phyloP scores from a whole-genome alignment of 1,140 invertebrate genomes.

The Melitaea cinxia region DNA sequence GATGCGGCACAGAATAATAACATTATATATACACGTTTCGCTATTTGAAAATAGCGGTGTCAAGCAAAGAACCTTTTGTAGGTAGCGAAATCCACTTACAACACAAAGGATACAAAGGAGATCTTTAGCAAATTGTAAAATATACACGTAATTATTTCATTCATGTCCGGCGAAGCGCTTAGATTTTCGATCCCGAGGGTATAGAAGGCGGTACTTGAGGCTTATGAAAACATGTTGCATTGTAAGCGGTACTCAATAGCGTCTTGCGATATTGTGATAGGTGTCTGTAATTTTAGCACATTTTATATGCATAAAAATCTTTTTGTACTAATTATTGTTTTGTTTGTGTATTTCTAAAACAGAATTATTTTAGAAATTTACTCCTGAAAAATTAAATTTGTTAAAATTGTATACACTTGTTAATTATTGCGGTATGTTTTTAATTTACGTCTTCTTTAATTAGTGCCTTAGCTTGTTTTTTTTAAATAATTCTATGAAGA shows the following conservation, averaged over 20 bases:
- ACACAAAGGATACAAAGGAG: conserved; percentile 68
- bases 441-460: no score
- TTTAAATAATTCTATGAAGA: no score
- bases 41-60: conserved; percentile 57
- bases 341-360: background rate
- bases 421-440: no score
- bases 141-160: conserved; percentile 79
- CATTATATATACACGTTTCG: conserved; percentile 68
- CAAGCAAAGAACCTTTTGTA: conserved; percentile 63
- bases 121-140: conserved; percentile 80
- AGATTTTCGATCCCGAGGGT: conserved; percentile 53
- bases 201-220: conserved; percentile 68
- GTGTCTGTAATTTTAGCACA: conserved; percentile 41
- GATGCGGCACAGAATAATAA: conserved; percentile 76
- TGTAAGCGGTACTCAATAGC: conserved; percentile 44
- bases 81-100: conserved; percentile 75
- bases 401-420: no score
- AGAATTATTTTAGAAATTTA: no score
- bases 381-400: no score
- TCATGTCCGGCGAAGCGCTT: conserved; percentile 65
- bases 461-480: no score
- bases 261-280: conserved; percentile 47
- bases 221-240: conserved; percentile 72
- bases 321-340: background rate
- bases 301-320: conserved; percentile 3